Evolutionary conservation across 2,888 invertebrate genomes (phyloP).

Genomic region (Mactromeris polynyma): DNA sequence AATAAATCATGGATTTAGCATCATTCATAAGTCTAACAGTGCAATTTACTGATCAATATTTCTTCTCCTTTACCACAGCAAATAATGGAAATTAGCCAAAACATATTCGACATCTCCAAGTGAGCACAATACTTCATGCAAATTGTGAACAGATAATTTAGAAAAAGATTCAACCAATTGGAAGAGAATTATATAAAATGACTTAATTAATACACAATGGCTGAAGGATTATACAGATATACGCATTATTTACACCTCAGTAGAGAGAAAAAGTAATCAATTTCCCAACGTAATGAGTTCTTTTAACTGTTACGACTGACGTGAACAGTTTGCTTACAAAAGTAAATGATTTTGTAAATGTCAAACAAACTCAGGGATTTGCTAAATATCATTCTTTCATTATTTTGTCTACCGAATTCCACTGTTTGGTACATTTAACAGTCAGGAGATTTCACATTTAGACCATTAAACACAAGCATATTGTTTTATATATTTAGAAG

Average conservation of each 20-base stretch:
- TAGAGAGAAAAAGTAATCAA: not conserved
- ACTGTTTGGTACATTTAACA: too few relatives aligned
- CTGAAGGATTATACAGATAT: not conserved
- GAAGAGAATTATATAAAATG: not conserved
- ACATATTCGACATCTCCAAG: not conserved
- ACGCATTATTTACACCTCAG: not conserved
- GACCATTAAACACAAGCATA: too few relatives aligned
- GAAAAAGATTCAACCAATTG: not conserved
- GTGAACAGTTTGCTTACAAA: too few relatives aligned
- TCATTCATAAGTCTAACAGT: not conserved
- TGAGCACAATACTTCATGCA: not conserved
- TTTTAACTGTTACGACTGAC: not conserved
- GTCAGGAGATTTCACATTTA: too few relatives aligned
- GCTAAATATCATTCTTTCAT: too few relatives aligned
- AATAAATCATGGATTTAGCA: not conserved
- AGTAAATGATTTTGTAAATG: too few relatives aligned
- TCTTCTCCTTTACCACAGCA: not conserved
- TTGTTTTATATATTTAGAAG: too few relatives aligned
- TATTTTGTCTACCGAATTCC: too few relatives aligned
- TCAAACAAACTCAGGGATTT: too few relatives aligned
- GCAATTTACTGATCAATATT: constrained; percentile 12
- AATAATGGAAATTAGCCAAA: constrained; percentile 11
- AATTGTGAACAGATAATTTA: not conserved
- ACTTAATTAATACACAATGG: too few relatives aligned
- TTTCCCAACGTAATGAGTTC: not conserved